Conservation (phyloP, 2,113 vertebrate genomes). For the Oryzias curvinotus region DNA sequence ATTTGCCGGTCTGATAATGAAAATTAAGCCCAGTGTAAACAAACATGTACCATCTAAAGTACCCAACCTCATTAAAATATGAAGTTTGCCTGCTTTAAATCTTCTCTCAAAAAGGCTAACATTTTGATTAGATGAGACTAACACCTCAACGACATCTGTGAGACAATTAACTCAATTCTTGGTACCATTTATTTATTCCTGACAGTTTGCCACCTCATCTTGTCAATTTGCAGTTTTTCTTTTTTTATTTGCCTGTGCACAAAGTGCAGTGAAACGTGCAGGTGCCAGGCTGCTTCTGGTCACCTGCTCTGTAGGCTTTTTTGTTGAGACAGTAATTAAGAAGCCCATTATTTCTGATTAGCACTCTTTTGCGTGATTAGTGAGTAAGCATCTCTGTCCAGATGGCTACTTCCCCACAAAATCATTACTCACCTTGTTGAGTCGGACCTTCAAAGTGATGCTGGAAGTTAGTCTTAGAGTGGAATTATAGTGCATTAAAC, state of each 20-base stretch:
- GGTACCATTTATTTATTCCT: conserved; percentile 56
- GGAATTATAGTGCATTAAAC: neutral
- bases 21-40: too few species aligned
- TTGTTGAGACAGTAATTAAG: conserved; percentile 60
- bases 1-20: too few species aligned
- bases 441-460: conserved; percentile 44
- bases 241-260: conserved; percentile 22
- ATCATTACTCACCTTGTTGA: conserved; percentile 58
- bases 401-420: conserved; percentile 58
- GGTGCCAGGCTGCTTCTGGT: conserved; percentile 47
- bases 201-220: conserved; percentile 71
- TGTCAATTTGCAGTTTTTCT: conserved; percentile 39
- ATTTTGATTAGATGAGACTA: conserved; percentile 29
- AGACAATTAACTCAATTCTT: conserved; percentile 57
- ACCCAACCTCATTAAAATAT: too few species aligned
- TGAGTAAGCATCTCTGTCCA: conserved; percentile 53
- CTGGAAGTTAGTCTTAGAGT: conserved; percentile 13
- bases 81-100: neutral
- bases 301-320: conserved; percentile 53
- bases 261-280: conserved; percentile 44
- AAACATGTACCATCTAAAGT: too few species aligned
- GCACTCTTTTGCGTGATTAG: conserved; percentile 63
- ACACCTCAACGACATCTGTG: conserved; percentile 38
- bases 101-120: conserved; percentile 29
- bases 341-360: conserved; percentile 67